phyloP scores from a whole-genome alignment of 2,888 invertebrate species.

The Clanis bilineata region DNA sequence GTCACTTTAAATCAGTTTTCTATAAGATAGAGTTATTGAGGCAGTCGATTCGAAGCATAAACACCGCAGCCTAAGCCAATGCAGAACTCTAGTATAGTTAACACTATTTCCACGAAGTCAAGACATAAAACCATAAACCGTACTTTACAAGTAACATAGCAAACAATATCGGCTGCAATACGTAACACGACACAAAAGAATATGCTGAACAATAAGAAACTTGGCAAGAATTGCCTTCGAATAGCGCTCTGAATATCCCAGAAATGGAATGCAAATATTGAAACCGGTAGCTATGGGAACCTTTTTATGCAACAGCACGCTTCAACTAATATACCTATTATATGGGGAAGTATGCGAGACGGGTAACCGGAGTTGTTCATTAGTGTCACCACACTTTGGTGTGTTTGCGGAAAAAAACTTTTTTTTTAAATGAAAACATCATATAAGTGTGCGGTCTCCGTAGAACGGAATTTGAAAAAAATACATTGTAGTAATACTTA shows the following conservation, averaged over 20 bases:
- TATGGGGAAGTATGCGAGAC: constrained; percentile 7
- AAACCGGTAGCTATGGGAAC: constrained; percentile 57
- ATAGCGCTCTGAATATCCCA: constrained; percentile 41
- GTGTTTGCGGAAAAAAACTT: neutral
- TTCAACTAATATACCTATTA: constrained; percentile 27
- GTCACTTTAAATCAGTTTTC: too few species aligned
- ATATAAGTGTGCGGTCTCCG: neutral
- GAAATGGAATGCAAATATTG: constrained; percentile 77
- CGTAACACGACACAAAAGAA: constrained; percentile 37
- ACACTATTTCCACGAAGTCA: neutral
- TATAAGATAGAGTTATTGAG: too few species aligned
- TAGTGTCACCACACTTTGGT: neutral
- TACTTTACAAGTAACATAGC: constrained; percentile 1
- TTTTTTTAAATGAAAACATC: neutral
- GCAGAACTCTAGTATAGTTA: neutral
- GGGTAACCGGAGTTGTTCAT: neutral
- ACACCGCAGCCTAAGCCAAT: too few species aligned
- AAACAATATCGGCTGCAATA: constrained; percentile 24
- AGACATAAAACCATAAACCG: constrained; percentile 1
- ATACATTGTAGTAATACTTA: too few species aligned
- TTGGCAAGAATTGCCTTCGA: constrained; percentile 48
- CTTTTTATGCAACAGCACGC: constrained; percentile 70
- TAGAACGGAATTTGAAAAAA: too few species aligned
- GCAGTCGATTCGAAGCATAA: too few species aligned
- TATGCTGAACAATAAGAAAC: constrained; percentile 44